These are phyloP conservation scores for Phalangium opilio DNA, from an alignment of 2,888 invertebrate species.

Conservation along the genomic window DNA sequence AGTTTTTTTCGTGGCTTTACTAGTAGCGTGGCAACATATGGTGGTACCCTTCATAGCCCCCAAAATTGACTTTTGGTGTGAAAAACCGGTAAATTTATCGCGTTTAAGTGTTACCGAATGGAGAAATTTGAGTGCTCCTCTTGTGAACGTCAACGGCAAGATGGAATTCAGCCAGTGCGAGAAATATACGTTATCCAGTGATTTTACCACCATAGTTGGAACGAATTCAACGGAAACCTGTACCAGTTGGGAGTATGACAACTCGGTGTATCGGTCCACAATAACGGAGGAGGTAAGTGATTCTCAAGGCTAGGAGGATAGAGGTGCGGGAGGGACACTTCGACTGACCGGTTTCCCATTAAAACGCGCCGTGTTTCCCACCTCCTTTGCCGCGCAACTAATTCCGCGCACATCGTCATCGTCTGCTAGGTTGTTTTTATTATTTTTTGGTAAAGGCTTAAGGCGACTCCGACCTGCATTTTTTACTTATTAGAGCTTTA, in stretches of 20 bases:
- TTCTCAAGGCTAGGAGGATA: too few species aligned
- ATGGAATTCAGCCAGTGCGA: not conserved
- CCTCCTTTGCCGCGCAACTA: too few species aligned
- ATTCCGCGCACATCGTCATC: too few species aligned
- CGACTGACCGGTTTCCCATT: too few species aligned
- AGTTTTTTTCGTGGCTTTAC: conserved; percentile 33
- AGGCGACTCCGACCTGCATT: too few species aligned
- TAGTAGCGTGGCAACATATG: conserved; percentile 66
- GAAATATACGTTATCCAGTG: not conserved
- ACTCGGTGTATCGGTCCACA: conserved; percentile 13
- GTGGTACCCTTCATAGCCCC: conserved; percentile 56
- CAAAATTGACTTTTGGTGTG: conserved; percentile 52
- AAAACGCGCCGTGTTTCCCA: too few species aligned
- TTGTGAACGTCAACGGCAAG: not conserved
- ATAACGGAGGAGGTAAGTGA: conserved; percentile 14
- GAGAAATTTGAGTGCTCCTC: conserved; percentile 6
- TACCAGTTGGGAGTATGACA: conserved; percentile 15
- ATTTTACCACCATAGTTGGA: not conserved
- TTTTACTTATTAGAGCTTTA: too few species aligned
- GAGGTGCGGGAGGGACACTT: too few species aligned
- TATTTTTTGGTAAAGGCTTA: too few species aligned
- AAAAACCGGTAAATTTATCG: conserved; percentile 35
- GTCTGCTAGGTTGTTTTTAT: too few species aligned
- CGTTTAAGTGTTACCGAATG: conserved; percentile 9
- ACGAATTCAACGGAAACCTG: conserved; percentile 3